Conservation (phyloP, 2,888 invertebrate genomes). For the Labia minor region DNA sequence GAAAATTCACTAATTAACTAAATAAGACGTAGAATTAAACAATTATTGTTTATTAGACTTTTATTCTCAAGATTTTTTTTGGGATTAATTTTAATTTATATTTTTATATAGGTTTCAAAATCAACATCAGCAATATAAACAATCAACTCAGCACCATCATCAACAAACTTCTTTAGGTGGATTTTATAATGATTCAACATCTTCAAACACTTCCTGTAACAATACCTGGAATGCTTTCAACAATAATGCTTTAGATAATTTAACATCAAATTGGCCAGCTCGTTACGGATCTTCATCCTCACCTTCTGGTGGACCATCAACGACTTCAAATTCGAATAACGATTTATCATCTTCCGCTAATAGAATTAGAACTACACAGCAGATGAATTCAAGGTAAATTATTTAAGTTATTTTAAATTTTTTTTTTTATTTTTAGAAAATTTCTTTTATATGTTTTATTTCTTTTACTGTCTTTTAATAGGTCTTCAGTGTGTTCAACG, state of each 20-base stretch:
- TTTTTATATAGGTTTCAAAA: constrained; percentile 25
- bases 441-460: no score
- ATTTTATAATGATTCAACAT: not conserved
- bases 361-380: not conserved
- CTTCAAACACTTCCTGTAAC: not conserved
- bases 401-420: no score
- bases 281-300: not conserved
- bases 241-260: not conserved
- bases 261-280: not conserved
- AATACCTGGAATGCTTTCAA: not conserved
- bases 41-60: no score
- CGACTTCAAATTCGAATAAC: not conserved
- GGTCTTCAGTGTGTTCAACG: not conserved
- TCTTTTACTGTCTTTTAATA: not conserved
- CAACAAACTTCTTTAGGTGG: constrained; percentile 1
- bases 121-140: constrained; percentile 28
- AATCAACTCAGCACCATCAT: constrained; percentile 21
- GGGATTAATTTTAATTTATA: no score
- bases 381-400: not conserved
- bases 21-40: no score
- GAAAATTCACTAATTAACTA: no score
- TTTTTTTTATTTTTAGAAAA: no score
- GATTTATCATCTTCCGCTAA: not conserved
- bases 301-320: not conserved
- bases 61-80: no score